Base-by-base conservation (phyloP, 2,113 vertebrate species). In the Chloroceryle aenea region DNA sequence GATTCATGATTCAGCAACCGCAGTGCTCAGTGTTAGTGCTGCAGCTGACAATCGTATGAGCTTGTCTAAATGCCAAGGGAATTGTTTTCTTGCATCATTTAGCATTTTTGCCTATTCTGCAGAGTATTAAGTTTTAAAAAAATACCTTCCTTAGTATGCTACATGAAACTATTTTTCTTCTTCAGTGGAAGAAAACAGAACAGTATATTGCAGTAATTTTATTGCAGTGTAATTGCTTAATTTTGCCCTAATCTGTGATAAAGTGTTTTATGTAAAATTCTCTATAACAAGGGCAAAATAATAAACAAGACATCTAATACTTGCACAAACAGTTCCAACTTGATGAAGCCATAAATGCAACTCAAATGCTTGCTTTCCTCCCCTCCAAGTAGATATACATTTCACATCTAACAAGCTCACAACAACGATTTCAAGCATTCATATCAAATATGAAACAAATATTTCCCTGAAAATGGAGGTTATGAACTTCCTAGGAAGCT, bases 1-100 rank as follows among this genome's bases (percentile, higher is more conserved):
- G 80, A 95, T 55, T 96, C 98, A 95, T 98, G 97, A 98, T 89
- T 98, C 98, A 98, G 98, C 97, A 97, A 75, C 96, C 22, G 91
- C 97, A 95, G 73, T 85, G 93, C 92, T 92, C 90, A 71, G 12
- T 61, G 89, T 68, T 83, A 30, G 66, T 53, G 71, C 94, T 93
- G 74, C 95, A 93, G 97, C 96, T 94, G 89, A 97, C 91, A 93
- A 95, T 81, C 89, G 88, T 93, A 93, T 80, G 76, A 92, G 85
- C 80, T 88, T 93, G 90, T 89, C 61, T 81, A 90, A 91, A 85
- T 61, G 93, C 97, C 94, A 96, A 79, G 90, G 95, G 92, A 93
- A 68, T 53, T 74, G 8, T 77, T 90, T 85, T 91, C 22, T 26
- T 62, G 71, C 95, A 96, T 82, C 87, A 95, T 88, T 97, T 94